A percentile compares a stretch with the other conserved stretches of the same genome.
Evolutionary conservation across 1,140 invertebrate genomes (phyloP).

Genomic region (Danaus melanippus): DNA sequence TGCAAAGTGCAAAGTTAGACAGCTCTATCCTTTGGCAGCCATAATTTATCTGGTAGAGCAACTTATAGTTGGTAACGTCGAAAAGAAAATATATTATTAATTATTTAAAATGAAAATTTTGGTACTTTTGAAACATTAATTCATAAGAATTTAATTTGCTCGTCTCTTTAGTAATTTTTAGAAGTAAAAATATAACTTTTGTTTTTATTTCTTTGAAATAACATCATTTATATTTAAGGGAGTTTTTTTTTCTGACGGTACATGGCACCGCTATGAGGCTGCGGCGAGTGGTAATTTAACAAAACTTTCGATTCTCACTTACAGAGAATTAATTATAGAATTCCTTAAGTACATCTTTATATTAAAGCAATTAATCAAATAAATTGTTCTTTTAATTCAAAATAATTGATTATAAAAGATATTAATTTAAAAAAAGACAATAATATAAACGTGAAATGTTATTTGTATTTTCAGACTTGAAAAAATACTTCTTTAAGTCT

Average conservation of each 20-base stretch:
- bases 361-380: neutral
- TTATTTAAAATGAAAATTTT: too few species aligned
- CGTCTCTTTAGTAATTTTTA: too few species aligned
- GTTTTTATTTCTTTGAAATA: constrained; percentile 1
- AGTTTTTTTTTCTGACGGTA: constrained; percentile 35
- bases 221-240: too few species aligned
- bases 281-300: constrained; percentile 48
- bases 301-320: constrained; percentile 60
- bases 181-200: neutral
- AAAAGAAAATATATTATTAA: constrained; percentile 20
- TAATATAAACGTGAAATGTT: too few species aligned
- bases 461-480: too few species aligned
- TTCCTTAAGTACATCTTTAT: constrained; percentile 28
- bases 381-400: too few species aligned
- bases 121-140: too few species aligned
- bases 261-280: constrained; percentile 25
- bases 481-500: too few species aligned
- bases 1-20: constrained; percentile 67
- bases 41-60: constrained; percentile 55
- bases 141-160: too few species aligned
- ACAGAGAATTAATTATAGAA: constrained; percentile 46
- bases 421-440: too few species aligned
- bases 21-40: constrained; percentile 59
- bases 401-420: too few species aligned
- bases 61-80: constrained; percentile 44